Evolutionary conservation across 37 sponge, comb jelly and placozoan species (phyloP), one percentile per base, ranked within the genome.

Genomic region (Chondrosia reniformis): DNA sequence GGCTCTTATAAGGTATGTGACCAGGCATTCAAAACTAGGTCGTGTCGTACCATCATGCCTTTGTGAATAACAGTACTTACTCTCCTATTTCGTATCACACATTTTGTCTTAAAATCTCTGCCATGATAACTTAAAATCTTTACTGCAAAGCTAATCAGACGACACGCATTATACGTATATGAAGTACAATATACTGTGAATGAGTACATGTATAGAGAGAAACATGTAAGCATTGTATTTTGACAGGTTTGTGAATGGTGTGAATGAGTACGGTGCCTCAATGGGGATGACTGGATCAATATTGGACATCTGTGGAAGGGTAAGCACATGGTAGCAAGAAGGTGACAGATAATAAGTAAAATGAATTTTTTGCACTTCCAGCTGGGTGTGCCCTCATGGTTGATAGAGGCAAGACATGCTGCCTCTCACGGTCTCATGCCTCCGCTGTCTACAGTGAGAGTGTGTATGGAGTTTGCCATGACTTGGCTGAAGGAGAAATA

Each of bases 211-310:
- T n/a, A n/a, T n/a, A n/a, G n/a, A n/a, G n/a, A n/a, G n/a, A n/a
- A n/a, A n/a, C n/a, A n/a, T n/a, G n/a, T n/a, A n/a, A n/a, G n/a
- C n/a, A n/a, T n/a, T n/a, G n/a, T n/a, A n/a, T n/a, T n/a, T n/a
- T n/a, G n/a, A n/a, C 72, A 69, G 72, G 43, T 69, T 69, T 69
- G 72, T 69, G 43, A 69, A 69, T 40, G 72, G 72, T 13, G 72
- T 34, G 22, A 39, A 69, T 39, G 72, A 69, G 72, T 69, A 40
- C 42, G 72, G 72, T 3, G 24, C 24, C 6, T 59, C 61, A 59
- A 59, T 6, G 9, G 61, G 8, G n/a, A 5, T 59, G 61, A 13
- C 7, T 59, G n/a, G n/a, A 59, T 6, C 22, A 6, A 19, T 6
- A 59, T 59, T 10, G 15, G 15, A 15, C 15, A 15, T 49, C 15